Conservation (phyloP, 2,113 vertebrate genomes). For the Chloroceryle aenea region DNA sequence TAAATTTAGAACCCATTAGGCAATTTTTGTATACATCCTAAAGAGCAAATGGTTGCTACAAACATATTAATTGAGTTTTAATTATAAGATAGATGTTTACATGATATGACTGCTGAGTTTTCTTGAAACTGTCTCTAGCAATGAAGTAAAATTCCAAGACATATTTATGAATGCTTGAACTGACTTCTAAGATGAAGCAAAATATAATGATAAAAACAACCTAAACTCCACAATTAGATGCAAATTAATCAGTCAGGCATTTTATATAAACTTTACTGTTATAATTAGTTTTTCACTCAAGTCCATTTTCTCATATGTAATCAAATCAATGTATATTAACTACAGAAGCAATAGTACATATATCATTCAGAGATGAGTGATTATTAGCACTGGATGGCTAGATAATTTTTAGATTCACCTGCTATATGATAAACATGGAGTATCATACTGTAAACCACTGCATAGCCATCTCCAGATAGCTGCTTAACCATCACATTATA, state of each 20-base stretch:
- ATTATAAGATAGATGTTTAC: slow-evolving; percentile 49
- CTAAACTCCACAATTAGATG: background rate
- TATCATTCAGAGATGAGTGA: background rate
- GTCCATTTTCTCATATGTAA: slow-evolving; percentile 26
- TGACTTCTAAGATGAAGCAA: background rate
- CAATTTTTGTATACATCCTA: slow-evolving; percentile 35
- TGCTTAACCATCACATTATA: background rate
- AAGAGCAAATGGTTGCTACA: slow-evolving; percentile 40
- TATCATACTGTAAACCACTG: background rate
- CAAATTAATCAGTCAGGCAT: slow-evolving; percentile 30
- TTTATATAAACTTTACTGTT: slow-evolving; percentile 17
- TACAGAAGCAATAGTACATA: background rate
- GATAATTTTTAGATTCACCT: background rate
- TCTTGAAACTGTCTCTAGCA: slow-evolving; percentile 48
- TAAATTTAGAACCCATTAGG: slow-evolving; percentile 29
- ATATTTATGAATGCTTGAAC: slow-evolving; percentile 18
- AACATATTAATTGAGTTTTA: slow-evolving; percentile 63
- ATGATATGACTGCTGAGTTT: slow-evolving; percentile 45
- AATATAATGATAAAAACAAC: slow-evolving; percentile 42
- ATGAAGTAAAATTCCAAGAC: background rate
- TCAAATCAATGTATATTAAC: background rate
- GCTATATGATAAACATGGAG: background rate
- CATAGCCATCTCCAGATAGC: background rate
- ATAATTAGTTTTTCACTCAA: slow-evolving; percentile 55
- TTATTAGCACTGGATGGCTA: background rate